phyloP scores from a whole-genome alignment of 2,888 invertebrate species.

The Drosophila stalkeri region DNA sequence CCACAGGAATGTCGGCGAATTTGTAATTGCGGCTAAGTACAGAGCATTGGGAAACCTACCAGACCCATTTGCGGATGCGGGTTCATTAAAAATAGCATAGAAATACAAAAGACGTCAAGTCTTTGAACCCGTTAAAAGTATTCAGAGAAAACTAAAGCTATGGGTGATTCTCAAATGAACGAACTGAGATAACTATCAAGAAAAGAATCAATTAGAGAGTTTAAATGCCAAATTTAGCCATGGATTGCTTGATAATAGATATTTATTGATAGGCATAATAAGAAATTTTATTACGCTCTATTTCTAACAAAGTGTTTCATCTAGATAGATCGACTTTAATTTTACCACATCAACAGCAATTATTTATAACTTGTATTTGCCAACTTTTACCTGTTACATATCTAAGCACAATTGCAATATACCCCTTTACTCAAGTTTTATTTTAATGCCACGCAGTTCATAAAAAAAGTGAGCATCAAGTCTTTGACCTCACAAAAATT shows the following conservation, averaged over 20 bases:
- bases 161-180: not conserved
- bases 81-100: slow-evolving; percentile 45
- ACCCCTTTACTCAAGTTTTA: not conserved
- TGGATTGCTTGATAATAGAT: not conserved
- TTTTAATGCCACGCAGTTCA: not conserved
- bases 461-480: slow-evolving; percentile 26
- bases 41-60: slow-evolving; percentile 22
- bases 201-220: not conserved
- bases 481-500: slow-evolving; percentile 51
- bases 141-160: not conserved
- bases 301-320: no score
- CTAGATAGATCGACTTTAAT: no score
- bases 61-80: slow-evolving; percentile 47
- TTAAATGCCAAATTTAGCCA: not conserved
- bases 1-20: slow-evolving; percentile 68
- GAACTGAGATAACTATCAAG: not conserved
- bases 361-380: no score
- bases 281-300: no score
- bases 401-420: not conserved
- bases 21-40: slow-evolving; percentile 48
- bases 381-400: not conserved
- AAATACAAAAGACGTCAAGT: slow-evolving; percentile 21
- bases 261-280: no score
- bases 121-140: slow-evolving; percentile 45
- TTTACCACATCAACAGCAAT: no score